Conservation (phyloP, 2,888 invertebrate species). For the Rhagonycha lutea region DNA sequence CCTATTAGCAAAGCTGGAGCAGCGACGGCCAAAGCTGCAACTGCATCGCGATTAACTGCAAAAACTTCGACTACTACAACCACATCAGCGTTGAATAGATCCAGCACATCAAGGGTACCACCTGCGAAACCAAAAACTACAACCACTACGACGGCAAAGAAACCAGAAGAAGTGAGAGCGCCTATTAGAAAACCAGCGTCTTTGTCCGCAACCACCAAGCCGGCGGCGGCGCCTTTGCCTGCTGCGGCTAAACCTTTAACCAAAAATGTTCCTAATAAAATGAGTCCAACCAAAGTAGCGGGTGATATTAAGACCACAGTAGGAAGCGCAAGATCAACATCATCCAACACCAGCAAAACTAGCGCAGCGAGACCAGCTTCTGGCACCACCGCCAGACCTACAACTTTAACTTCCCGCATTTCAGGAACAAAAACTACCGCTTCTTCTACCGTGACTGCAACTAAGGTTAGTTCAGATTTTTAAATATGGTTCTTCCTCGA, state of each 20-base stretch:
- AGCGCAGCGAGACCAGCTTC: conserved; percentile 20
- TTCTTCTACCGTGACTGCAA: conserved; percentile 25
- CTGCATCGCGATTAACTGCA: conserved; percentile 25
- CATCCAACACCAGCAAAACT: conserved; percentile 19
- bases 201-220: conserved; percentile 29
- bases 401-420: conserved; percentile 32
- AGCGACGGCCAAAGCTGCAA: conserved; percentile 9
- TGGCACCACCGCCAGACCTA: conserved; percentile 29
- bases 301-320: conserved; percentile 4
- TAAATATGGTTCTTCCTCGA: background rate
- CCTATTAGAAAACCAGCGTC: conserved; percentile 51
- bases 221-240: conserved; percentile 25
- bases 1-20: background rate
- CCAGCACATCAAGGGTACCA: conserved; percentile 16
- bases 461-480: conserved; percentile 24
- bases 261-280: conserved; percentile 36
- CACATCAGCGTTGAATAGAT: conserved; percentile 17
- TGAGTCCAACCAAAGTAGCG: conserved; percentile 22
- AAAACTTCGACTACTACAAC: conserved; percentile 26
- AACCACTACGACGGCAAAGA: conserved; percentile 38
- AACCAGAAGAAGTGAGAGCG: conserved; percentile 57
- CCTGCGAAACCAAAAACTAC: conserved; percentile 29
- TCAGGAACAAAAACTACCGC: conserved; percentile 26
- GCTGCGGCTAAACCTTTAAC: conserved; percentile 35
- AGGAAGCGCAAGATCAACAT: conserved; percentile 20